Evolutionary conservation across 2,888 invertebrate species (phyloP).

Genomic region (Diloba caeruleocephala): DNA sequence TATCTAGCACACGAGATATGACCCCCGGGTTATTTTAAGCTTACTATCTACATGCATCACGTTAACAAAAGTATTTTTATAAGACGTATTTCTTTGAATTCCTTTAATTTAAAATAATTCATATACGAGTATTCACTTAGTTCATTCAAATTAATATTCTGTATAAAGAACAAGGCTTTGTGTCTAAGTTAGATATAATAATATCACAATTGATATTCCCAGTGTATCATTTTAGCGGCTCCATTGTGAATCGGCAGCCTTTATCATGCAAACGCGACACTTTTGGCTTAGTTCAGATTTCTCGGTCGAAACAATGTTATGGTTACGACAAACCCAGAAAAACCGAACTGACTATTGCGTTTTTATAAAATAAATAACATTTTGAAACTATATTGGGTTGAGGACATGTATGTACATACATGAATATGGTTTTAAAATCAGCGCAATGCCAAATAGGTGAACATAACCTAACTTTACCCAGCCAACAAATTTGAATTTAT

Average conservation of each 20-base stretch:
- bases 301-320: conserved; percentile 72
- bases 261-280: conserved; percentile 82
- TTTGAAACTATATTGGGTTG: conserved; percentile 17
- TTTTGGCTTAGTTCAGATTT: conserved; percentile 75
- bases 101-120: too few relatives aligned
- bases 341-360: conserved; percentile 39
- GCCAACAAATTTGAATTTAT: too few relatives aligned
- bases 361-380: conserved; percentile 38
- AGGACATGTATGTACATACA: too few relatives aligned
- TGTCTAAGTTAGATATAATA: conserved; percentile 1
- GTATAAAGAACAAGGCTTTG: not conserved
- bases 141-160: not conserved
- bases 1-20: too few relatives aligned
- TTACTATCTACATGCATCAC: too few relatives aligned
- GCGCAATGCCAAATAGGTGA: too few relatives aligned
- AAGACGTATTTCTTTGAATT: too few relatives aligned
- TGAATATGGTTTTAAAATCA: too few relatives aligned
- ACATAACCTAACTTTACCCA: too few relatives aligned
- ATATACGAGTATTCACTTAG: not conserved
- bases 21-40: too few relatives aligned
- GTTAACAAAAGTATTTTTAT: too few relatives aligned
- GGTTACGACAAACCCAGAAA: conserved; percentile 56
- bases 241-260: conserved; percentile 80
- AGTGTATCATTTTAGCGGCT: conserved; percentile 70
- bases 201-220: conserved; percentile 29